Conservation (phyloP, 1,140 invertebrate species). For the Drosophila punjabiensis region DNA sequence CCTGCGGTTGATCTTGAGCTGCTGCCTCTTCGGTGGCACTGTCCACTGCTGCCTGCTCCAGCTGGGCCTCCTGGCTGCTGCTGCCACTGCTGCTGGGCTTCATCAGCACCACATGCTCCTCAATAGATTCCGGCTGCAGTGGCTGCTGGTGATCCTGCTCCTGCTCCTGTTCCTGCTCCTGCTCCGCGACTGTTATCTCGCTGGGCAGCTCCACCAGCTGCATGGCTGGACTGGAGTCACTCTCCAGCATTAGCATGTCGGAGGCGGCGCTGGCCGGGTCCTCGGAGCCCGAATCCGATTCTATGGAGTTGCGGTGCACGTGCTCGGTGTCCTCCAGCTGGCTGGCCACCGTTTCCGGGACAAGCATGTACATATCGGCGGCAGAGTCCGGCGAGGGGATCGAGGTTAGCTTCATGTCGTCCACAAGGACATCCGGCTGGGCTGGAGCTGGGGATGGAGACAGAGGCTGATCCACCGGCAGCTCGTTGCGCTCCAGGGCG, state of each 20-base stretch:
- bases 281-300: constrained; percentile 35
- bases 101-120: constrained; percentile 62
- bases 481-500: constrained; percentile 73
- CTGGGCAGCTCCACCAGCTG: constrained; percentile 72
- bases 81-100: constrained; percentile 6
- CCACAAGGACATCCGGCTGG: constrained; percentile 53
- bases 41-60: constrained; percentile 51
- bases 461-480: constrained; percentile 30
- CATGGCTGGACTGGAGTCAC: constrained; percentile 67
- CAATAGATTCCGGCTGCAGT: constrained; percentile 48
- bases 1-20: constrained; percentile 9
- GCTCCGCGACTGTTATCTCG: constrained; percentile 47
- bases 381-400: constrained; percentile 56
- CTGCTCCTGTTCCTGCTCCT: constrained; percentile 10
- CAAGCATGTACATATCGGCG: constrained; percentile 74
- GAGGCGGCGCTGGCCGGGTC: constrained; percentile 24
- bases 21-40: constrained; percentile 44
- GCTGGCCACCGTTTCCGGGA: constrained; percentile 67
- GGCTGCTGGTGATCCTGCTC: constrained; percentile 12
- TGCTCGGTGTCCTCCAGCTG: constrained; percentile 69
- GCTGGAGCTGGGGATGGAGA: neutral
- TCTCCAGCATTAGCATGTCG: constrained; percentile 82
- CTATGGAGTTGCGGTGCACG: constrained; percentile 69
- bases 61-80: constrained; percentile 56
- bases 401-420: constrained; percentile 75